Conservation (phyloP, 2,113 vertebrate species). For the Pelusios castaneus region DNA sequence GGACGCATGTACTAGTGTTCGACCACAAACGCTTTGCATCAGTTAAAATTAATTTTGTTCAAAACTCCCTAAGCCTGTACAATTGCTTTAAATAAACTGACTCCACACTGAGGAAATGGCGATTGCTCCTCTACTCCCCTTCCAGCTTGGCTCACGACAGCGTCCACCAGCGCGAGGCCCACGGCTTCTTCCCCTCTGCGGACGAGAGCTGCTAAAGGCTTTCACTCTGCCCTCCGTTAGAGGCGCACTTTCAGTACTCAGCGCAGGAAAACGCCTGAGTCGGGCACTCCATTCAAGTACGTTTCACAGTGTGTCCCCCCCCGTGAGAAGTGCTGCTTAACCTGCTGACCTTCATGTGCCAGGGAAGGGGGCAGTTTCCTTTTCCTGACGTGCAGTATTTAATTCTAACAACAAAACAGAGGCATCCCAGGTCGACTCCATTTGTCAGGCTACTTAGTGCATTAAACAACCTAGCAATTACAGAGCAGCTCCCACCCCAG, state of each 20-base stretch:
- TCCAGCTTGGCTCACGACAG: not conserved
- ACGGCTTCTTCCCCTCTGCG: not conserved
- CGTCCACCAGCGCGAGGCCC: not conserved
- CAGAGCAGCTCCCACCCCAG: not conserved
- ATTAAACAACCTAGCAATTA: not conserved
- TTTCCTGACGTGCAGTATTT: not conserved
- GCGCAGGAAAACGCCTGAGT: not conserved
- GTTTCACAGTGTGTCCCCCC: not conserved
- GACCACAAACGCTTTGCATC: not conserved
- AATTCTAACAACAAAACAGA: not conserved
- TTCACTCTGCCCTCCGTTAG: not conserved
- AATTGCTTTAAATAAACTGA: conserved; percentile 55
- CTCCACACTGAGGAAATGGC: conserved; percentile 12
- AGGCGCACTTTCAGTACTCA: too few relatives aligned
- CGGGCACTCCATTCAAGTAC: not conserved
- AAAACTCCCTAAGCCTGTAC: not conserved
- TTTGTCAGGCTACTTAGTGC: not conserved
- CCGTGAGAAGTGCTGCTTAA: not conserved
- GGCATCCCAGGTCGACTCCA: not conserved
- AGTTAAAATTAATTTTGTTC: not conserved
- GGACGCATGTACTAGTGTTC: not conserved
- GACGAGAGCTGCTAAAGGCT: not conserved
- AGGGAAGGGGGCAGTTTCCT: not conserved
- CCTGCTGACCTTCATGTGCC: too few relatives aligned
- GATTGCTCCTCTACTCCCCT: conserved; percentile 1